Evolutionary conservation across 2,113 vertebrate species (phyloP).

Genomic region (Caranx melampygus): DNA sequence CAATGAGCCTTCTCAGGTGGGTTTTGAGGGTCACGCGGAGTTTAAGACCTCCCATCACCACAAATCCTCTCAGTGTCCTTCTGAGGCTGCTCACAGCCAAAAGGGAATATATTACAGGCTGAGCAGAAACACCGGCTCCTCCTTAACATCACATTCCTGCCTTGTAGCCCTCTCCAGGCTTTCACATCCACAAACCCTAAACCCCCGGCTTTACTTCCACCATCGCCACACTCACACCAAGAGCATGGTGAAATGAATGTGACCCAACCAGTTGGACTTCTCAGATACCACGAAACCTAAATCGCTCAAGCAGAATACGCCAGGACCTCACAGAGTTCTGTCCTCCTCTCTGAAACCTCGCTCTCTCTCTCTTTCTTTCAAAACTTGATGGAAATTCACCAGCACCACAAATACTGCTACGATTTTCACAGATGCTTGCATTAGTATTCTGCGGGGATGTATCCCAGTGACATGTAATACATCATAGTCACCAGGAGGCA

Average conservation of each 20-base stretch:
- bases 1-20: conserved; percentile 67
- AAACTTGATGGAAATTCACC: conserved; percentile 65
- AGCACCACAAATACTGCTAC: conserved; percentile 62
- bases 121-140: conserved; percentile 36
- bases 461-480: conserved; percentile 80
- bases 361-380: conserved; percentile 1
- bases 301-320: conserved; percentile 50
- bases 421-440: conserved; percentile 75
- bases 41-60: conserved; percentile 74
- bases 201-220: conserved; percentile 40
- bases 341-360: conserved; percentile 40
- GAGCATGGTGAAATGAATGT: conserved; percentile 57
- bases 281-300: conserved; percentile 36
- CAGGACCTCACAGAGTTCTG: conserved; percentile 28
- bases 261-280: conserved; percentile 41
- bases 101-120: conserved; percentile 67
- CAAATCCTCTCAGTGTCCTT: conserved; percentile 74
- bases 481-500: conserved; percentile 83
- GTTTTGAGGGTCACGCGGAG: conserved; percentile 69
- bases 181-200: conserved; percentile 41
- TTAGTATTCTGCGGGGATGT: conserved; percentile 81
- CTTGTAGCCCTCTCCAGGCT: conserved; percentile 22
- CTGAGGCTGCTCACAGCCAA: conserved; percentile 38
- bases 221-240: conserved; percentile 50
- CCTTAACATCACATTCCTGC: conserved; percentile 49